Evolutionary conservation across 2,797 vertebrate genomes (phyloP).

Genomic region (Squalus acanthias): DNA sequence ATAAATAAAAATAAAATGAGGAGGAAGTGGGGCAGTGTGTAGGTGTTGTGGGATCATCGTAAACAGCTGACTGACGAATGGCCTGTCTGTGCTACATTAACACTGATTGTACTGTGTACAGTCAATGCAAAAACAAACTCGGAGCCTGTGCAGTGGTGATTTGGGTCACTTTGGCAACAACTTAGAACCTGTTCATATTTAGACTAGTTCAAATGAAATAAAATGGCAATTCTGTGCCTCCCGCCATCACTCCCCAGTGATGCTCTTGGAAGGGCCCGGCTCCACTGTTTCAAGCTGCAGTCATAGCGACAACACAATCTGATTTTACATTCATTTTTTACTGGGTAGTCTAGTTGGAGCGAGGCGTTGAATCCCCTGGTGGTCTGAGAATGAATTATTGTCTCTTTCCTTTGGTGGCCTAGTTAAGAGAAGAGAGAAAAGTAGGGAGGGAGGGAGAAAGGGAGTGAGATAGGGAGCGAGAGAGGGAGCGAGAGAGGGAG

Average conservation of each 20-base stretch:
- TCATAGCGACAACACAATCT: not conserved
- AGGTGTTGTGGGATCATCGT: too few species aligned
- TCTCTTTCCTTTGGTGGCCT: not conserved
- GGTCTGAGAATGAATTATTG: too few species aligned
- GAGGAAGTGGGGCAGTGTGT: not conserved
- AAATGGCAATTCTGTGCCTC: not conserved
- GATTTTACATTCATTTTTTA: too few species aligned
- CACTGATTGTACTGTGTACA: too few species aligned
- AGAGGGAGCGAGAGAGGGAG: too few species aligned
- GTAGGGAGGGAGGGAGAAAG: not conserved
- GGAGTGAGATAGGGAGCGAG: too few species aligned
- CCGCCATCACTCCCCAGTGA: not conserved
- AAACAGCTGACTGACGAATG: not conserved
- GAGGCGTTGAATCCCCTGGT: not conserved
- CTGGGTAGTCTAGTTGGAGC: not conserved
- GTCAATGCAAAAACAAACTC: not conserved
- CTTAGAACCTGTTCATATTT: not conserved
- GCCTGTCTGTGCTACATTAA: not conserved
- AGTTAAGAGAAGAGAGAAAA: not conserved
- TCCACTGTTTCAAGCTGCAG: too few species aligned
- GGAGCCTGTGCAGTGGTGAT: not conserved
- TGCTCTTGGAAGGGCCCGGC: not conserved
- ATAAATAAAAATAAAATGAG: too few species aligned
- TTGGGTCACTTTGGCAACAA: not conserved
- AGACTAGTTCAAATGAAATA: not conserved